A percentile compares a stretch with the other conserved stretches of the same genome.
phyloP scores from a whole-genome alignment of 2,888 invertebrate genomes.

The Drosophila fungiperda region DNA sequence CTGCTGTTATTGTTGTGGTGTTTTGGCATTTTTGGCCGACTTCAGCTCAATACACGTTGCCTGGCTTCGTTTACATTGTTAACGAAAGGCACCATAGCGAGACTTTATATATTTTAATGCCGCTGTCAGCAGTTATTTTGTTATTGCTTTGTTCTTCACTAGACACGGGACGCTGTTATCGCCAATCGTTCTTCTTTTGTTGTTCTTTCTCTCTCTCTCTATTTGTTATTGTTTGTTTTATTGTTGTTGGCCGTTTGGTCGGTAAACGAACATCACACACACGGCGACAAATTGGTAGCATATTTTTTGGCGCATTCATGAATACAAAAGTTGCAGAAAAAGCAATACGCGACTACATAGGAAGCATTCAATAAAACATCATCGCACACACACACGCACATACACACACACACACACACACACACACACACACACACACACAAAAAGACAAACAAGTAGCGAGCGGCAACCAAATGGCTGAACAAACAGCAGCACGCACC shows the following conservation, averaged over 20 bases:
- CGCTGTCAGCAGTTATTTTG: constrained; percentile 77
- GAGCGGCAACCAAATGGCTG: constrained; percentile 39
- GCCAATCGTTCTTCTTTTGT: constrained; percentile 1
- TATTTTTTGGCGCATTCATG: constrained; percentile 79
- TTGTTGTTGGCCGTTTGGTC: constrained; percentile 23
- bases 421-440: constrained; percentile 6
- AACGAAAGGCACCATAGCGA: constrained; percentile 66
- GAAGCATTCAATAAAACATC: constrained; percentile 80
- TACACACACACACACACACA: constrained; percentile 44
- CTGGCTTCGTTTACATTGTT: constrained; percentile 75
- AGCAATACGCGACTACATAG: constrained; percentile 66
- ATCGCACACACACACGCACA: constrained; percentile 49
- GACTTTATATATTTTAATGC: constrained; percentile 78
- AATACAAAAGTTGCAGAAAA: constrained; percentile 67
- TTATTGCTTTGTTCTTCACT: constrained; percentile 73
- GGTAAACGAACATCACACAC: constrained; percentile 66
- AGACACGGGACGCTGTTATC: constrained; percentile 38
- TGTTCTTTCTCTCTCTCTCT: background rate
- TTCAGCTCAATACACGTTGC: constrained; percentile 64
- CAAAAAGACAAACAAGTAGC: constrained; percentile 2
- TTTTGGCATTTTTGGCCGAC: constrained; percentile 68
- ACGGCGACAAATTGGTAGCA: constrained; percentile 80
- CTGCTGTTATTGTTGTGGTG: constrained; percentile 36
- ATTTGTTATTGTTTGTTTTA: constrained; percentile 10
- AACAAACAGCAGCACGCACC: constrained; percentile 60